Evolutionary conservation across 2,888 invertebrate genomes (phyloP).

Genomic region (Blomia tropicalis): DNA sequence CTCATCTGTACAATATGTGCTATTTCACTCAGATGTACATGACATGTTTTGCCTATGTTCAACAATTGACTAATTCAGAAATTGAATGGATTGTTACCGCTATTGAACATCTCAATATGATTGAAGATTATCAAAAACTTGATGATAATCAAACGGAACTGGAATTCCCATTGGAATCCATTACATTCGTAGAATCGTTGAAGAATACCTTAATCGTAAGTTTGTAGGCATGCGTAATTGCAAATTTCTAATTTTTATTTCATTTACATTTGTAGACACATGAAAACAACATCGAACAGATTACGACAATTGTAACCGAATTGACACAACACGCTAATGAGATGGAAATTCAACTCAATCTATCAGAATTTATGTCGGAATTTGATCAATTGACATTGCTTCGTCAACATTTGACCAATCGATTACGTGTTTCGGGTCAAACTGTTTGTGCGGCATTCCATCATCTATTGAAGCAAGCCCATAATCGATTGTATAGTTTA

Average conservation of each 20-base stretch:
- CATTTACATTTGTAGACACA: neutral
- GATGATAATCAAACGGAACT: neutral
- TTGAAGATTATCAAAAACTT: constrained; percentile 13
- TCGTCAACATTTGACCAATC: neutral
- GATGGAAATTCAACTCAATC: neutral
- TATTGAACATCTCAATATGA: neutral
- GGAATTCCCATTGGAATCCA: neutral
- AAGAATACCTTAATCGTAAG: neutral
- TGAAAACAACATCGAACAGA: neutral
- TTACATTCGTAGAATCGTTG: neutral
- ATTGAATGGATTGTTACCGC: neutral
- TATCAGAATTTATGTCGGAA: neutral
- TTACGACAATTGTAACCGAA: neutral
- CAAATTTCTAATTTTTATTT: too few relatives aligned
- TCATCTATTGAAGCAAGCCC: neutral
- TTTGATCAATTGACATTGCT: neutral
- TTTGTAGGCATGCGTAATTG: neutral
- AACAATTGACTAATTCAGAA: neutral
- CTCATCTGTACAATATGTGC: neutral
- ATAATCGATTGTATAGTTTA: neutral
- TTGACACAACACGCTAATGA: neutral
- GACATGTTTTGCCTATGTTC: neutral
- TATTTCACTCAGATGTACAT: neutral
- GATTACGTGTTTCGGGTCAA: neutral
- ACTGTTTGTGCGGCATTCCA: neutral